phyloP scores from a whole-genome alignment of 2,888 invertebrate genomes.

The Geotrupes spiniger region DNA sequence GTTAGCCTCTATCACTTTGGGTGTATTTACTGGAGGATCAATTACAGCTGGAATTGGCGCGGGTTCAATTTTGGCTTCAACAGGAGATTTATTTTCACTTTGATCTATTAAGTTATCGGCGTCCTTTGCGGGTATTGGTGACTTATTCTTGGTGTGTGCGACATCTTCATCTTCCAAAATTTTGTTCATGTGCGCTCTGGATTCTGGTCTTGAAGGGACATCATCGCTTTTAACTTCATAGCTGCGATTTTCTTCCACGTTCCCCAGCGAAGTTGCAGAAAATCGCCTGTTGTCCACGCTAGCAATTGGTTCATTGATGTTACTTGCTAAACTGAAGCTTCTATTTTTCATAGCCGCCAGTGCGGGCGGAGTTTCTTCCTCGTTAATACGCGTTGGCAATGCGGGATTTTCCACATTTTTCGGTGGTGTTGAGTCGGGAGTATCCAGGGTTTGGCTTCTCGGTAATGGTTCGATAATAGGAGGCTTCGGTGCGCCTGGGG shows the following conservation, averaged over 20 bases:
- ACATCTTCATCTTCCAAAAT: constrained; percentile 35
- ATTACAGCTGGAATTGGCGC: too few species aligned
- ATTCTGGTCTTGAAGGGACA: constrained; percentile 38
- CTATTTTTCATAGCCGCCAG: constrained; percentile 52
- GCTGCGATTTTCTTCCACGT: constrained; percentile 40
- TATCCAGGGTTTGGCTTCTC: constrained; percentile 43
- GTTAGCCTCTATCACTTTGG: too few species aligned
- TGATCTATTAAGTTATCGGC: neutral
- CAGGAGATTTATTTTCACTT: neutral
- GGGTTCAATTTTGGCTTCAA: too few species aligned
- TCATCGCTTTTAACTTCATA: constrained; percentile 26
- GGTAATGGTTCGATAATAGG: constrained; percentile 15
- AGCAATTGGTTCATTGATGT: constrained; percentile 44
- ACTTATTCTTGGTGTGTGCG: neutral
- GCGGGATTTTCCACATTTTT: constrained; percentile 38
- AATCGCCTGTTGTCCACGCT: constrained; percentile 55
- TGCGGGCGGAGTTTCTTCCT: constrained; percentile 17
- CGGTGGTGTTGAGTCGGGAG: constrained; percentile 44
- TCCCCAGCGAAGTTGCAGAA: constrained; percentile 54
- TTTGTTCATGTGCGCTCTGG: constrained; percentile 39
- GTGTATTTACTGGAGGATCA: too few species aligned
- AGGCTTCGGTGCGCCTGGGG: constrained; percentile 34
- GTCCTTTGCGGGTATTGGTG: neutral
- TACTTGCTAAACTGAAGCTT: constrained; percentile 54
- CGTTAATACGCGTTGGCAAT: constrained; percentile 44